A percentile compares a stretch with the other conserved stretches of the same genome.
These are phyloP conservation scores for Sminthurinus aureus DNA, from an alignment of 2,888 invertebrate species.

Conservation along the genomic window DNA sequence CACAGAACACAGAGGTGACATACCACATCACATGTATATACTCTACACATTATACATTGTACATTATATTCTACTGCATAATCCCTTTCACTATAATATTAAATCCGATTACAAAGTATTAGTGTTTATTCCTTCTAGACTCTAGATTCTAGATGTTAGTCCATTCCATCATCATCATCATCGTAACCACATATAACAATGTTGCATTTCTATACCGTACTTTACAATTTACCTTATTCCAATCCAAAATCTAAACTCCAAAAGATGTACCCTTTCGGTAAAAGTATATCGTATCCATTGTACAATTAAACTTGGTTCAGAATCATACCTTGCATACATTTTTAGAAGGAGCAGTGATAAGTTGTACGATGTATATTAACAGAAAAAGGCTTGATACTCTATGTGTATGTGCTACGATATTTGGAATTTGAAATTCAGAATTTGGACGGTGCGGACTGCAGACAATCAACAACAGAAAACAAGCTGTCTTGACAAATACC, in stretches of 20 bases:
- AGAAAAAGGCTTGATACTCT: background rate
- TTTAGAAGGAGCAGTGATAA: too few species aligned
- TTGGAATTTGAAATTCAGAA: too few species aligned
- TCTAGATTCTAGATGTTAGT: background rate
- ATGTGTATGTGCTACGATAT: background rate
- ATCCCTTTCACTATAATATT: constrained; percentile 7
- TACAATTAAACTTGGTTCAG: too few species aligned
- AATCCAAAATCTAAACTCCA: background rate
- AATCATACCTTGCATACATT: too few species aligned
- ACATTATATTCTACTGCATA: background rate
- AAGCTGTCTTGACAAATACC: constrained; percentile 1
- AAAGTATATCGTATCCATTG: too few species aligned
- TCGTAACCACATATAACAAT: too few species aligned
- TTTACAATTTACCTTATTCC: background rate
- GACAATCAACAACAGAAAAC: background rate
- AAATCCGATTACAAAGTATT: constrained; percentile 13
- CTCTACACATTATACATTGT: too few species aligned
- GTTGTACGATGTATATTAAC: background rate
- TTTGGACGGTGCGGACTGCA: background rate
- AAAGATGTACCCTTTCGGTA: too few species aligned
- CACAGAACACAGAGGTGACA: background rate
- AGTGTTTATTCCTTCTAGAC: background rate
- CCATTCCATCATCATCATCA: background rate
- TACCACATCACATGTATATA: too few species aligned
- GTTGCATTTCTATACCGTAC: background rate